These are phyloP conservation scores for Trididemnum clinides DNA, from an alignment of 23 tunicate genomes.

Conservation along the genomic window DNA sequence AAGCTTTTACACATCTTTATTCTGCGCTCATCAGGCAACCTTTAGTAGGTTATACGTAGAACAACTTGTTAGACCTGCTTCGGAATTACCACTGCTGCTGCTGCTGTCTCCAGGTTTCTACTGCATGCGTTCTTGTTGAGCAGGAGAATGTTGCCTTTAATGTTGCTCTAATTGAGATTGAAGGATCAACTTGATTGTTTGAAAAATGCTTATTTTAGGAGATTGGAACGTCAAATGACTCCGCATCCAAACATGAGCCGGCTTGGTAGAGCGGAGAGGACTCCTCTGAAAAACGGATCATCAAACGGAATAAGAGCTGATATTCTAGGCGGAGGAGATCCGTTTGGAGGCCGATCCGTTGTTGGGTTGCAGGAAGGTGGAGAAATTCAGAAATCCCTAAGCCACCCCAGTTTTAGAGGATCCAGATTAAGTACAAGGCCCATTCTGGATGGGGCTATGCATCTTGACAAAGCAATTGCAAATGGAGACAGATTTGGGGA, in stretches of 20 bases:
- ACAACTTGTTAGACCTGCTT: no score
- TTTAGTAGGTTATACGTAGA: no score
- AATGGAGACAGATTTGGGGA: neutral
- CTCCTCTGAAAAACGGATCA: neutral
- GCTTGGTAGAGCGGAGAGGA: neutral
- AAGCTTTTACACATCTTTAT: no score
- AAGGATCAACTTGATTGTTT: no score
- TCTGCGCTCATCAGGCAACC: no score
- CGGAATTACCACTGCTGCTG: no score
- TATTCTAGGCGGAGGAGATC: conserved; percentile 42
- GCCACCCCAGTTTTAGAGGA: conserved; percentile 41
- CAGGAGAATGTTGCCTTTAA: no score
- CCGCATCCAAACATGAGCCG: conserved; percentile 73
- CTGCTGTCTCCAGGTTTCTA: no score
- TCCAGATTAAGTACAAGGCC: conserved; percentile 4
- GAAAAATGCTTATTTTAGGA: no score
- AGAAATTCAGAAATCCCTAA: neutral
- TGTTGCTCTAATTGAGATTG: no score
- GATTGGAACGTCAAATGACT: conserved; percentile 78
- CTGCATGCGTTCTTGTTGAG: no score
- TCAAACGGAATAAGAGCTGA: conserved; percentile 22
- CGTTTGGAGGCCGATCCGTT: neutral
- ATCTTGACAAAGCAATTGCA: neutral
- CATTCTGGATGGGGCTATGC: conserved; percentile 21
- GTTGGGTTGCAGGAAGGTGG: neutral